phyloP scores from a whole-genome alignment of 2,797 vertebrate genomes.

The Salmo trutta region DNA sequence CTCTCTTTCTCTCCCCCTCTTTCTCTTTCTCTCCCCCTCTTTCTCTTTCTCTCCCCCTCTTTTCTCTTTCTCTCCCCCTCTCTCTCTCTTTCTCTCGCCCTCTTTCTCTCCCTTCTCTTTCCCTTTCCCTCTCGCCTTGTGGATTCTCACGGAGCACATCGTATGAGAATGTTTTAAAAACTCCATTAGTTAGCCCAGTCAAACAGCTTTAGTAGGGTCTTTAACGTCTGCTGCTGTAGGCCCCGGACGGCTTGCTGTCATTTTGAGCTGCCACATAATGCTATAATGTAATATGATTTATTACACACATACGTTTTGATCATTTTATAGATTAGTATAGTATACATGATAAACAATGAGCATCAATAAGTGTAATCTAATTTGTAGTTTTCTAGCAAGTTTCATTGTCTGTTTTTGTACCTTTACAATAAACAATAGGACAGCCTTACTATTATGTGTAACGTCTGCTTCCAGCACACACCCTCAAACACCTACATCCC shows the following conservation, averaged over 20 bases:
- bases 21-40: no score
- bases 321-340: not conserved
- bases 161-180: not conserved
- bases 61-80: no score
- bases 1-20: no score
- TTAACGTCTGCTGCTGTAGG: not conserved
- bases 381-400: not conserved
- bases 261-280: not conserved
- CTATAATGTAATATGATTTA: not conserved
- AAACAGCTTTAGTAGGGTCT: constrained; percentile 22
- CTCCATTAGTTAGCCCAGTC: constrained; percentile 30
- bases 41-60: no score
- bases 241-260: not conserved
- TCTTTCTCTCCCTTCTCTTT: no score
- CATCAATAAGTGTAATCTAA: not conserved
- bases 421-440: not conserved
- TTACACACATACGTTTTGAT: not conserved
- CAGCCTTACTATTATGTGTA: not conserved
- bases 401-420: not conserved
- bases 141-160: constrained; percentile 51
- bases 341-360: not conserved
- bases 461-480: not conserved
- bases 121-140: constrained; percentile 26
- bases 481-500: no score
- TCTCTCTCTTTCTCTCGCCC: no score